Base-by-base conservation (phyloP, 2,888 invertebrate genomes). In the Dryomyza anilis region DNA sequence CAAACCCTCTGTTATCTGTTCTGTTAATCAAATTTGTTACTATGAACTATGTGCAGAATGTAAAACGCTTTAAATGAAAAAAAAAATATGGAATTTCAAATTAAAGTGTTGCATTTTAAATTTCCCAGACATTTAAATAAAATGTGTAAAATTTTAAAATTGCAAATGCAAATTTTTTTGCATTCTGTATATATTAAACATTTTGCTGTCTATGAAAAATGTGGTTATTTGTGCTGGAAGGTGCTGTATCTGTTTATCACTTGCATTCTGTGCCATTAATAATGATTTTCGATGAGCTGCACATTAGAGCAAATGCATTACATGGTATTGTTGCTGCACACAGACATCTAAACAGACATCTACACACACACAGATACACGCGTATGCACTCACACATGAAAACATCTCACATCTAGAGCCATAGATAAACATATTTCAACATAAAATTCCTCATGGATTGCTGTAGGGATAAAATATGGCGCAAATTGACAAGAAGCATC, bases 211-310 rank as follows among this genome's bases (percentile, higher is more conserved):
- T n/a, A n/a, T n/a, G n/a, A n/a, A n/a, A n/a, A n/a, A n/a, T 50
- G 30, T 12, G 36, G 16, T 5, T 55, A 16, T 46, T 1, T 19
- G 30, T 45, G 29, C 29, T 2, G 43, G 43, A 29, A 29, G 43
- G 3, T 39, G 27, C 7, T 52, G 19, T 1, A 16, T 45, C 25
- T 19, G 16, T 29, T 21, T 29, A 19, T 58, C 46, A 29, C 16
- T 46, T 58, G 58, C 46, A 45, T 21, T 19, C 21, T 27, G n/a
- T 19, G 25, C 46, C 45, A 58, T 58, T 58, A 58, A 58, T 45
- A 58, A 45, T 46, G 45, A 29, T 57, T 16, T 57, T 57, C 57
- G 45, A 43, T 58, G 45, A 43, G 46, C n/a, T 58, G 45, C 30
- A 33, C 53, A 58, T 43, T 46, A 46, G 58, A 16, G 30, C 36